Conservation (phyloP, 2,888 invertebrate species). For the Heteropelma amictum region DNA sequence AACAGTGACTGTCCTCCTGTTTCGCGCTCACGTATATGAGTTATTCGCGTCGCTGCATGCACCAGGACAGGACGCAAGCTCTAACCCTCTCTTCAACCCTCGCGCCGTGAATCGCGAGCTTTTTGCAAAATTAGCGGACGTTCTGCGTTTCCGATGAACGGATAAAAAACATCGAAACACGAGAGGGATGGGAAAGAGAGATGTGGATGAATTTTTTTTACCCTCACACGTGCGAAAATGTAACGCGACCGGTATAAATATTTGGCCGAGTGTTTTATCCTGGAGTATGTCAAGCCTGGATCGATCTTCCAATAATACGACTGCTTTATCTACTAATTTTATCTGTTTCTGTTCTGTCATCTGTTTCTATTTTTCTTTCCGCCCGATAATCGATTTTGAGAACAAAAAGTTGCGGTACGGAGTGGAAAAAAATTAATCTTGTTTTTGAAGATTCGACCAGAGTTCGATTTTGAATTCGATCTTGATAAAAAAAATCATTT, state of each 20-base stretch:
- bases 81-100: conserved; percentile 19
- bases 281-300: conserved; percentile 28
- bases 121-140: conserved; percentile 74
- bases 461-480: too few species aligned
- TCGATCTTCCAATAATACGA: background rate
- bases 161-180: conserved; percentile 34
- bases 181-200: conserved; percentile 17
- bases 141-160: conserved; percentile 52
- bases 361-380: too few species aligned
- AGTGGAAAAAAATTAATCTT: too few species aligned
- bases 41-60: conserved; percentile 65
- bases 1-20: conserved; percentile 69
- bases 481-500: too few species aligned
- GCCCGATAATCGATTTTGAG: too few species aligned
- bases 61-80: conserved; percentile 37
- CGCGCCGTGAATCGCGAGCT: conserved; percentile 62
- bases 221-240: conserved; percentile 27
- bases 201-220: conserved; percentile 34
- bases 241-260: conserved; percentile 38
- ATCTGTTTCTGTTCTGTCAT: too few species aligned
- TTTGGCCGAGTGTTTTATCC: conserved; percentile 20
- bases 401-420: too few species aligned
- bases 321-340: too few species aligned
- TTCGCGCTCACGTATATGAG: conserved; percentile 62
- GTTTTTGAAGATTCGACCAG: too few species aligned